These are phyloP conservation scores for Platyrinchus mystaceus DNA, from an alignment of 2,797 vertebrate genomes.

Conservation along the genomic window DNA sequence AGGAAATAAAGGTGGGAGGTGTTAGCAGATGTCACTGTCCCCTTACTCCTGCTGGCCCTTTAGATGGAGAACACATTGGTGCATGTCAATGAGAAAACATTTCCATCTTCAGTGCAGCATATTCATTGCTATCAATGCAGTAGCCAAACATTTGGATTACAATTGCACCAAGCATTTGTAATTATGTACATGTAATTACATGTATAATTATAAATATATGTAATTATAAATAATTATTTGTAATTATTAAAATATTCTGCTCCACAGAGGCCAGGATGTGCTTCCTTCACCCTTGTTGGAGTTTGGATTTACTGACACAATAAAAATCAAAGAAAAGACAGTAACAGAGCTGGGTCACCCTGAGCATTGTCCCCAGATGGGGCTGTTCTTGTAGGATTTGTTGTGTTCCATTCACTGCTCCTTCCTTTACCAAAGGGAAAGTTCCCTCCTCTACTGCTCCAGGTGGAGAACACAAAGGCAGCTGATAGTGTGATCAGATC, in stretches of 20 bases:
- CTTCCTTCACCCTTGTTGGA: background rate
- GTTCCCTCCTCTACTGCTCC: background rate
- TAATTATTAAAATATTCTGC: background rate
- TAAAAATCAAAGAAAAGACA: background rate
- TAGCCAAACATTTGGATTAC: background rate
- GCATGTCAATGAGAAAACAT: background rate
- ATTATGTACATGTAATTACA: background rate
- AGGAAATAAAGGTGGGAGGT: background rate
- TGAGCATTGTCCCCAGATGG: background rate
- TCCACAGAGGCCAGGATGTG: background rate
- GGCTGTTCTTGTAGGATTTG: background rate
- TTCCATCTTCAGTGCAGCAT: background rate
- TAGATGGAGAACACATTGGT: rapidly evolving
- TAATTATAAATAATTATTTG: background rate
- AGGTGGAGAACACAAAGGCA: background rate
- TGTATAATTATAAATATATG: background rate
- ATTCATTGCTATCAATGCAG: rapidly evolving
- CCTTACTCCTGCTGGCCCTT: background rate
- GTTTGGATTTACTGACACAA: background rate
- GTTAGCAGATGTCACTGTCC: background rate
- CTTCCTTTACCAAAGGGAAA: background rate
- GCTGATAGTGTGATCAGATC: background rate
- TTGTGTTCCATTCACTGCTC: background rate
- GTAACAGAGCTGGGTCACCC: background rate
- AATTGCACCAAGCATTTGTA: background rate